These are phyloP conservation scores for Prochilodus magdalenae DNA, from an alignment of 2,113 vertebrate genomes.

Conservation along the genomic window DNA sequence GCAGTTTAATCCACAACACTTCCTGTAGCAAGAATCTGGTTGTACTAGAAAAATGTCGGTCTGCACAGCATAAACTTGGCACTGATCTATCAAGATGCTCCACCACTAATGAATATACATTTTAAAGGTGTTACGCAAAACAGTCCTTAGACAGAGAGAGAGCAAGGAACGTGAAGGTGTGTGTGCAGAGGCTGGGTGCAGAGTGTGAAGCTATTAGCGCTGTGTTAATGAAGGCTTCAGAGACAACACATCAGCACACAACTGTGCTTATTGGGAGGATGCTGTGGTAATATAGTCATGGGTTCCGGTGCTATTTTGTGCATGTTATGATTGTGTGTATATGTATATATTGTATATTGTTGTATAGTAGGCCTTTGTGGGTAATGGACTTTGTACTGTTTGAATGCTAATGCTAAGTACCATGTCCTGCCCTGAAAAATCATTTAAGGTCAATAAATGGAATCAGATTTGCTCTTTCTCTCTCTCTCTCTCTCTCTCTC, in stretches of 20 bases:
- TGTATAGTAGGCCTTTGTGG: neutral
- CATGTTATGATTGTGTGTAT: neutral
- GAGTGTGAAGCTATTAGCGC: slow-evolving; percentile 3
- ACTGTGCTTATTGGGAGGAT: neutral
- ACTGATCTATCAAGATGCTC: neutral
- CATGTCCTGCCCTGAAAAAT: slow-evolving; percentile 4
- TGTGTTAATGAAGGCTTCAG: slow-evolving; percentile 24
- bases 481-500: neutral
- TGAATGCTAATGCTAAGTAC: slow-evolving; percentile 4
- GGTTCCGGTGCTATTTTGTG: neutral
- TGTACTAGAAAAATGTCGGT: neutral
- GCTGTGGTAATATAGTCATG: neutral
- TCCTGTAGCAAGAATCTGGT: neutral
- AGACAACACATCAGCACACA: neutral
- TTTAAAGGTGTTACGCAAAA: neutral
- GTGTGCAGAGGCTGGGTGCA: slow-evolving; percentile 5
- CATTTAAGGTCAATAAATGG: slow-evolving; percentile 26
- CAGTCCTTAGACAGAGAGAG: neutral
- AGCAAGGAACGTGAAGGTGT: neutral
- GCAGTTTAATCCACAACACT: neutral
- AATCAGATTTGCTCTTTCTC: slow-evolving; percentile 2
- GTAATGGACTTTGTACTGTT: neutral
- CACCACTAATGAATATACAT: neutral
- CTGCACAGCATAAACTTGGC: neutral
- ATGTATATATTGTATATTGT: neutral